These are phyloP conservation scores for Augochlorella aurata DNA, from an alignment of 2,888 invertebrate species.

Conservation along the genomic window DNA sequence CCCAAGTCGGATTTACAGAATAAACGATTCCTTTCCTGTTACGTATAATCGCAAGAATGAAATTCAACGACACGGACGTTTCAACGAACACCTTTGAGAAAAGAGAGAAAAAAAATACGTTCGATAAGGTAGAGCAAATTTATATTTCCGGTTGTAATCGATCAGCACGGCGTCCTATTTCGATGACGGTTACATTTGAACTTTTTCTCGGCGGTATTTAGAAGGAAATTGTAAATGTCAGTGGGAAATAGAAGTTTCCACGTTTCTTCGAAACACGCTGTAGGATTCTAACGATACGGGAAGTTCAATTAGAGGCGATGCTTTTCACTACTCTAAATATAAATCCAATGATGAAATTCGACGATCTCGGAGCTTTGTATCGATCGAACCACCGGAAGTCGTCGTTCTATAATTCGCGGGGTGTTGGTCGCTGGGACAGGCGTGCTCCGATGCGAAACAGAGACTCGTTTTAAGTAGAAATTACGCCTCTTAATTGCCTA, in stretches of 20 bases:
- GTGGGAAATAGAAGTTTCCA: neutral
- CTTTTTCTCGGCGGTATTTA: neutral
- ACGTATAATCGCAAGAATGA: neutral
- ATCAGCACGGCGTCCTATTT: neutral
- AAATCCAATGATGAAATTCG: constrained; percentile 7
- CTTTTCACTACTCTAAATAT: constrained; percentile 9
- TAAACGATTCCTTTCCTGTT: neutral
- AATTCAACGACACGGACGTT: neutral
- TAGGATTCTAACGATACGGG: neutral
- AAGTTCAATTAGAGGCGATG: neutral
- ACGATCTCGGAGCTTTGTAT: constrained; percentile 12
- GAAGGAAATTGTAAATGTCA: neutral
- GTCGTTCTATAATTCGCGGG: constrained; percentile 12
- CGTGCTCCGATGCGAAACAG: constrained; percentile 48
- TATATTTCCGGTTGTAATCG: constrained; percentile 5
- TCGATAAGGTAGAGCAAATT: neutral
- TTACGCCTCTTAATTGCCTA: neutral
- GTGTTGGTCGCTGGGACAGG: constrained; percentile 54
- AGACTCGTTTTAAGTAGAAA: constrained; percentile 42
- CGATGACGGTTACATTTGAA: neutral
- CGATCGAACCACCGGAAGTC: constrained; percentile 15
- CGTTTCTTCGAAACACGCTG: neutral
- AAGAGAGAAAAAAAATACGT: neutral
- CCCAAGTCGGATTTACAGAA: neutral
- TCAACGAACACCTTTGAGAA: neutral